phyloP scores from a whole-genome alignment of 2,113 vertebrate species.

The Bostrychus sinensis region DNA sequence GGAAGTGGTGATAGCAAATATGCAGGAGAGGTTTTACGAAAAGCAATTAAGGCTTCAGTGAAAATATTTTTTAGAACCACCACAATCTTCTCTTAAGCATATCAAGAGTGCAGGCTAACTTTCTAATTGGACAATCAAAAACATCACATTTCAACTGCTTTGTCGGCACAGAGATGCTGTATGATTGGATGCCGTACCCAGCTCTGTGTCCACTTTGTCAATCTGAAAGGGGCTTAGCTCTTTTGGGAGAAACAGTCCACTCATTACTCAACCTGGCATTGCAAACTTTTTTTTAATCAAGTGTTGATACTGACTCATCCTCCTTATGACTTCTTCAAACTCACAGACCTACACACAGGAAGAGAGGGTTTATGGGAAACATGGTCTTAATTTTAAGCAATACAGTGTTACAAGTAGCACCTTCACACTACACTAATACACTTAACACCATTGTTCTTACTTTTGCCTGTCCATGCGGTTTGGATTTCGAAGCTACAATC shows the following conservation, averaged over 20 bases:
- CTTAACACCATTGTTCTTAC: constrained; percentile 53
- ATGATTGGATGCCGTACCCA: too few relatives aligned
- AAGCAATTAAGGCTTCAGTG: too few relatives aligned
- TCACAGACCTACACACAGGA: constrained; percentile 47
- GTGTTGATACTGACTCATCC: neutral
- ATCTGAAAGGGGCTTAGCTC: too few relatives aligned
- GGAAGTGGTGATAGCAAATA: too few relatives aligned
- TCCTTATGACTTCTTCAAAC: neutral
- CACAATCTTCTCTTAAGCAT: too few relatives aligned
- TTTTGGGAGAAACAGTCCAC: neutral
- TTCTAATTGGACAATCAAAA: too few relatives aligned
- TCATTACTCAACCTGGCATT: neutral
- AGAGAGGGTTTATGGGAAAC: constrained; percentile 56
- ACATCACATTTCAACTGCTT: too few relatives aligned
- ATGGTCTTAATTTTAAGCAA: constrained; percentile 55
- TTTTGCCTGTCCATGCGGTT: constrained; percentile 41
- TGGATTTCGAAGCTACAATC: constrained; percentile 33
- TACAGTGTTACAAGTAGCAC: constrained; percentile 61
- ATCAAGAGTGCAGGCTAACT: too few relatives aligned
- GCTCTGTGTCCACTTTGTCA: too few relatives aligned
- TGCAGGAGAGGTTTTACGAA: too few relatives aligned
- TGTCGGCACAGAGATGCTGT: too few relatives aligned
- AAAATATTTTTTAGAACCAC: too few relatives aligned
- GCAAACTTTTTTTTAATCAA: neutral
- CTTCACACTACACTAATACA: constrained; percentile 33